These are phyloP conservation scores for Embiotoca jacksoni DNA, from an alignment of 2,113 vertebrate species.

Conservation along the genomic window DNA sequence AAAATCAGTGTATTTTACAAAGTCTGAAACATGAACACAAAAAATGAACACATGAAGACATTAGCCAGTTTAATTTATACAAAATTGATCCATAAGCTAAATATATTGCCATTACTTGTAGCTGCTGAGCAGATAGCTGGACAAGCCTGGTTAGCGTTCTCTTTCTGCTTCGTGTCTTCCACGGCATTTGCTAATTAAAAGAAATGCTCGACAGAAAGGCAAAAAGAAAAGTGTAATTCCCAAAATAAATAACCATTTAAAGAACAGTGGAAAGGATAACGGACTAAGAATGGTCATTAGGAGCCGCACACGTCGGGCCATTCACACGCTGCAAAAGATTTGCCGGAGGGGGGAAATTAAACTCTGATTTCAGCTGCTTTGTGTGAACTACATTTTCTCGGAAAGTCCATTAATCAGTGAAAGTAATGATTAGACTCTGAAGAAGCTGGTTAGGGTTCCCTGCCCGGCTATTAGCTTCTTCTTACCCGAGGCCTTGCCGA, in stretches of 20 bases:
- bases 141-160: no score
- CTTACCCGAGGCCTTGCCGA: conserved; percentile 76
- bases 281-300: background rate
- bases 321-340: background rate
- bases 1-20: no score
- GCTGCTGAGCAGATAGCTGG: no score
- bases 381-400: background rate
- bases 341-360: background rate
- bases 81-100: no score
- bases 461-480: conserved; percentile 91
- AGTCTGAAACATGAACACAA: no score
- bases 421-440: conserved; percentile 83
- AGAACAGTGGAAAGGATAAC: background rate
- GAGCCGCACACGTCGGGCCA: background rate
- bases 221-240: no score
- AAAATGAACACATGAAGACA: no score
- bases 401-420: conserved; percentile 1
- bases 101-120: no score
- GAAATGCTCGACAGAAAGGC: no score
- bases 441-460: conserved; percentile 90
- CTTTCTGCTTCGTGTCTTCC: no score
- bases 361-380: background rate
- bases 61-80: no score
- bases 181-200: no score
- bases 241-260: background rate